phyloP scores from a whole-genome alignment of 2,888 invertebrate species.

The Eretmocerus hayati region DNA sequence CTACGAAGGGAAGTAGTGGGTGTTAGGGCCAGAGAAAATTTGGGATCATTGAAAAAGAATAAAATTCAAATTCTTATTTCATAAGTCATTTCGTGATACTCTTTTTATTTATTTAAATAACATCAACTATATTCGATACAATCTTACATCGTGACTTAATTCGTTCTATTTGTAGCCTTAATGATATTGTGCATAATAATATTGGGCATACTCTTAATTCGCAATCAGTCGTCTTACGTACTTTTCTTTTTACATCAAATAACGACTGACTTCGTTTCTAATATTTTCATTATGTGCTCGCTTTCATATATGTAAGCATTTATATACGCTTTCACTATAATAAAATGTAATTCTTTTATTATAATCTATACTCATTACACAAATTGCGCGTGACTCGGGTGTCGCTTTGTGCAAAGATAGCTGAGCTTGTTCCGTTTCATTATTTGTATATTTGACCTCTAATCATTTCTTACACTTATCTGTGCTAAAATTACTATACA shows the following conservation, averaged over 20 bases:
- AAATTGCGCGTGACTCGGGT: conserved; percentile 19
- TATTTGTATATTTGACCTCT: conserved; percentile 2
- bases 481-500: too few species aligned
- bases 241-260: conserved; percentile 5
- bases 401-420: conserved; percentile 21
- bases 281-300: conserved; percentile 9
- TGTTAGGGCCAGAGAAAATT: too few species aligned
- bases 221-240: conserved; percentile 2
- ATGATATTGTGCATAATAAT: conserved; percentile 35
- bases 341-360: too few species aligned
- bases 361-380: conserved; percentile 17
- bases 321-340: neutral
- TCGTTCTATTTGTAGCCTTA: conserved; percentile 13
- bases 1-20: too few species aligned
- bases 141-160: conserved; percentile 30
- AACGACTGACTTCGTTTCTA: neutral
- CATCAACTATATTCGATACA: conserved; percentile 43
- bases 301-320: neutral
- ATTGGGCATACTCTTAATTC: conserved; percentile 16
- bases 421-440: conserved; percentile 2
- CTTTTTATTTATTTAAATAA: conserved; percentile 35
- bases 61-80: neutral
- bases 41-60: neutral
- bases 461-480: too few species aligned
- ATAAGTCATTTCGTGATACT: conserved; percentile 17